A percentile compares a stretch with the other conserved stretches of the same genome.
Evolutionary conservation across 2,888 invertebrate species (phyloP).

Genomic region (Automeris io): DNA sequence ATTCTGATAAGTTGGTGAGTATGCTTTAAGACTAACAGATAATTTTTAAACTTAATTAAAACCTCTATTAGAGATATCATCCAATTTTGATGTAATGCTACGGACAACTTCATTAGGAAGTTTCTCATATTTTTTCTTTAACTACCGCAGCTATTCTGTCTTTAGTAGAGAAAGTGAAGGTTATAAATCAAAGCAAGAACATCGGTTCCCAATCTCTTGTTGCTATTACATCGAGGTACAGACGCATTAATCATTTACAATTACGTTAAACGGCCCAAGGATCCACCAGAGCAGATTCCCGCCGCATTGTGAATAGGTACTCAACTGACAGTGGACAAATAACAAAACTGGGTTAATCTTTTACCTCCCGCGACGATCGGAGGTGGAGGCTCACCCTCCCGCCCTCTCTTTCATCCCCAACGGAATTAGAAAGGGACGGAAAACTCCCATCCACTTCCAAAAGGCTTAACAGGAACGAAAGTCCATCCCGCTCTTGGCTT

Average conservation of each 20-base stretch:
- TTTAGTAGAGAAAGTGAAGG: conserved; percentile 30
- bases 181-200: conserved; percentile 61
- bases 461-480: conserved; percentile 36
- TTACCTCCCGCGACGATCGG: conserved; percentile 63
- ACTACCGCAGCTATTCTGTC: not conserved
- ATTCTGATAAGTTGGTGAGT: too few relatives aligned
- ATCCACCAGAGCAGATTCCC: conserved; percentile 62
- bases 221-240: conserved; percentile 57
- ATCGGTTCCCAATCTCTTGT: conserved; percentile 59
- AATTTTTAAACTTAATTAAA: too few relatives aligned
- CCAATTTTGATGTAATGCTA: too few relatives aligned
- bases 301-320: conserved; percentile 74
- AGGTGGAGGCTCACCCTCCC: conserved; percentile 61
- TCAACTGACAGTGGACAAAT: conserved; percentile 77
- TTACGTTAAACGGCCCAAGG: conserved; percentile 71
- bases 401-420: conserved; percentile 46
- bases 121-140: too few relatives aligned
- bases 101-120: too few relatives aligned
- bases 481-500: conserved; percentile 21
- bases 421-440: conserved; percentile 57
- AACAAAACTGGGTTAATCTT: conserved; percentile 78
- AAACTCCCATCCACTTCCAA: conserved; percentile 27
- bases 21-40: too few relatives aligned
- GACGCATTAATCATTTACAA: conserved; percentile 74
- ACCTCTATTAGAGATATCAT: too few relatives aligned